Percentiles rank a stretch among this genome's conserved stretches.
Evolutionary conservation across 1,140 invertebrate species (phyloP).

Genomic region (Dinoponera quadriceps): DNA sequence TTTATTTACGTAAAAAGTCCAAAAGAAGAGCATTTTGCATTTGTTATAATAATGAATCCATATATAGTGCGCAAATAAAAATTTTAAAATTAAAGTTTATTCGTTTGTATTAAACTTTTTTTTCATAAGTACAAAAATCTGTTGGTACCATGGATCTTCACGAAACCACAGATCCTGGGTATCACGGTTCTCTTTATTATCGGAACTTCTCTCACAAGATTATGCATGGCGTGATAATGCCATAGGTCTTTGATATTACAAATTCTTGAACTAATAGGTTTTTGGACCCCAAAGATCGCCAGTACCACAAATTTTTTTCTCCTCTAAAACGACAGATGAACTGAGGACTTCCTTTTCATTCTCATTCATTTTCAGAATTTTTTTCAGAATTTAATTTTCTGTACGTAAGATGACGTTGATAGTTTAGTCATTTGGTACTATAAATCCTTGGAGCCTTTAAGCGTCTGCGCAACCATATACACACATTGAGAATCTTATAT

Average conservation of each 20-base stretch:
- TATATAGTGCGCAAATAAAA: slow-evolving; percentile 58
- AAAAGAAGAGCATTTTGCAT: slow-evolving; percentile 56
- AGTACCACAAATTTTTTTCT: slow-evolving; percentile 52
- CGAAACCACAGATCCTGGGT: slow-evolving; percentile 5
- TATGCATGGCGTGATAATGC: background rate
- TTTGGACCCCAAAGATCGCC: slow-evolving; percentile 27
- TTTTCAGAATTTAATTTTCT: slow-evolving; percentile 2
- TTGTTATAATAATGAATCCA: slow-evolving; percentile 57
- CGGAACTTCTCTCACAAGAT: slow-evolving; percentile 1
- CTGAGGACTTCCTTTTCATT: background rate
- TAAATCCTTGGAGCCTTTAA: slow-evolving; percentile 32
- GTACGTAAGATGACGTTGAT: background rate
- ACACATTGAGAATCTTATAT: slow-evolving; percentile 33
- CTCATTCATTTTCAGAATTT: background rate
- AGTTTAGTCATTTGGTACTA: slow-evolving; percentile 37
- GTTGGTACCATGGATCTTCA: slow-evolving; percentile 49
- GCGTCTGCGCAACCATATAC: slow-evolving; percentile 23
- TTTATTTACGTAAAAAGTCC: slow-evolving; percentile 45
- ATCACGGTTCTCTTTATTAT: slow-evolving; percentile 20
- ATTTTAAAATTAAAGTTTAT: slow-evolving; percentile 61
- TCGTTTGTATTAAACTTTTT: slow-evolving; percentile 50
- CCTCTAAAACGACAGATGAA: background rate
- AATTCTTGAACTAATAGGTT: slow-evolving; percentile 38
- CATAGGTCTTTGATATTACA: slow-evolving; percentile 52
- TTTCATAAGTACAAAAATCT: slow-evolving; percentile 54